Conservation (phyloP, 2,113 vertebrate genomes). For the Salvator merianae region DNA sequence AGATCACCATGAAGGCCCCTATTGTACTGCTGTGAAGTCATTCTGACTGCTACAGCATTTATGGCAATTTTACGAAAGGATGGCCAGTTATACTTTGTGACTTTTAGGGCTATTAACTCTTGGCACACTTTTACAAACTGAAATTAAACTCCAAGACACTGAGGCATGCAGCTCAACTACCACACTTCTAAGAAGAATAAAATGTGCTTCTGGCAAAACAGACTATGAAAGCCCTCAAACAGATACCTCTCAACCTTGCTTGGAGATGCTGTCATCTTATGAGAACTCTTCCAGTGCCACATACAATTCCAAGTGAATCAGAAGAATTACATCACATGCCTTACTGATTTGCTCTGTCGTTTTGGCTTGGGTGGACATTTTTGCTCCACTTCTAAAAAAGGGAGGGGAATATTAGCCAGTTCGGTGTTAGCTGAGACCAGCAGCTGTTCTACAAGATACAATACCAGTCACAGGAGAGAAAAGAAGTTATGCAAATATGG, state of each 20-base stretch:
- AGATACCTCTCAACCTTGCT: background rate
- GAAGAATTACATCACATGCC: background rate
- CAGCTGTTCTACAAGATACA: background rate
- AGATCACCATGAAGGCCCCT: background rate
- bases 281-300: background rate
- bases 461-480: background rate
- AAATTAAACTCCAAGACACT: constrained; percentile 13
- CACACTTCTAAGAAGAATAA: background rate
- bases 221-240: background rate
- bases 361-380: background rate
- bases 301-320: background rate
- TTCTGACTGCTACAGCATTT: background rate
- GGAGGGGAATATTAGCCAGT: background rate
- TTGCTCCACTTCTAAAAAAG: background rate
- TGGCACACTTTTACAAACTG: constrained; percentile 3
- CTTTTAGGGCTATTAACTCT: constrained; percentile 23
- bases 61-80: constrained; percentile 15
- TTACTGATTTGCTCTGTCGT: background rate
- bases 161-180: constrained; percentile 1
- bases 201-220: constrained; percentile 1
- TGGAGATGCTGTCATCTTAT: constrained; percentile 24
- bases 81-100: background rate
- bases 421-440: background rate
- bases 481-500: background rate
- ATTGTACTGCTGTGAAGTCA: constrained; percentile 14